Base-by-base conservation (phyloP, 2,113 vertebrate species). In the Pomatorhinus ruficollis region DNA sequence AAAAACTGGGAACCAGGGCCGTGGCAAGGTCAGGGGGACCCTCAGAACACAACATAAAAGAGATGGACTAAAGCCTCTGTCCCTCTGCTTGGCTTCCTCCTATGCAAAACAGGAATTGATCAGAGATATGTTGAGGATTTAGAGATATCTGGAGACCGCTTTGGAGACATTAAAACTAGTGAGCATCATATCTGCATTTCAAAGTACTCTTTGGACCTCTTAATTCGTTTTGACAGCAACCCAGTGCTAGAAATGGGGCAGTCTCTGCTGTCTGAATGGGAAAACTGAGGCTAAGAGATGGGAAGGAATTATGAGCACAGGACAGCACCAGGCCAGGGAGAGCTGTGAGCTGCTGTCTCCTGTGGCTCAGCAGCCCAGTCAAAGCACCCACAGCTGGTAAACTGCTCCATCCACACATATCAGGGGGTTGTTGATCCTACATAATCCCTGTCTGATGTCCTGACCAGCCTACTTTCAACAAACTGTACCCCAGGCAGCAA, bases 141-240 rank as follows among this genome's bases (percentile, higher is more conserved):
- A 95, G 90, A 81, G 95, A 92, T 90, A 97, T 94, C 95, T 96
- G 83, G 95, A 93, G 92, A 96, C 83, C 76, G 64, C 93, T 96
- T 95, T 96, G 79, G 92, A 90, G 90, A 87, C 64, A 94, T 95
- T 94, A 92, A 77, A 93, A 90, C 79, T 33, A 53, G 70, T 2
- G 52, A 96, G 95, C 90, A 81, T 66, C 63, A 61, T 45, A 96
- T 97, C 92, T 96, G 95, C 96, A 96, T 94, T 96, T 97, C 96
- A 96, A 97, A 97, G 96, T 78, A n/a, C 79, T 89, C 88, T 75
- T 93, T 88, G 86, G 90, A 86, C 92, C 92, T 92, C 92, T 95
- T 96, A 96, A 97, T 96, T 96, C 85, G 85, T 80, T 93, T 95
- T 95, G 96, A 96, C 96, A 97, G 95, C 90, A 86, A 2, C 31